Conservation (phyloP, 1,140 invertebrate species). For the Calosoma granatense region DNA sequence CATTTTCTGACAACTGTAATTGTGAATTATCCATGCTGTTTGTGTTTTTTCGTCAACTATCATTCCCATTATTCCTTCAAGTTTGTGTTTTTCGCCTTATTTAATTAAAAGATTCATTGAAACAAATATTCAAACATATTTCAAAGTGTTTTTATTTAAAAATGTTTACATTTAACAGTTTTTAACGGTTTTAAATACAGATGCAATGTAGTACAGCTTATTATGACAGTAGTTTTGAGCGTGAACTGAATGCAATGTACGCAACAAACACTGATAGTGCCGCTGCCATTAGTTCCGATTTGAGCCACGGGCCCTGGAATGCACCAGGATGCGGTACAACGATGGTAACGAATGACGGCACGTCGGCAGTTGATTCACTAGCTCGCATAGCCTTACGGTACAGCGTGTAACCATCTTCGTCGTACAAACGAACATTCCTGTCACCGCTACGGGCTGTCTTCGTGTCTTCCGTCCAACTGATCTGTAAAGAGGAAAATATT, state of each 20-base stretch:
- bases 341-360: constrained; percentile 66
- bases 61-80: too few relatives aligned
- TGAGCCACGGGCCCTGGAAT: constrained; percentile 84
- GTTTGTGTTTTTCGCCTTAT: too few relatives aligned
- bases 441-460: constrained; percentile 68
- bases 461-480: constrained; percentile 85
- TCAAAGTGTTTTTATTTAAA: too few relatives aligned
- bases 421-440: constrained; percentile 70
- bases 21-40: too few relatives aligned
- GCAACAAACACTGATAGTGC: constrained; percentile 66
- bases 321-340: constrained; percentile 72
- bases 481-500: constrained; percentile 51
- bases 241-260: constrained; percentile 77
- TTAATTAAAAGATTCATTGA: too few relatives aligned
- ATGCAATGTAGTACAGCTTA: too few relatives aligned
- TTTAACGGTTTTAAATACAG: not conserved
- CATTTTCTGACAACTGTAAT: too few relatives aligned
- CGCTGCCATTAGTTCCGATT: constrained; percentile 83
- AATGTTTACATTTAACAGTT: not conserved
- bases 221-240: constrained; percentile 64
- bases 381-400: constrained; percentile 65
- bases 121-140: too few relatives aligned
- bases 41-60: too few relatives aligned
- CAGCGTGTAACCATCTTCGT: constrained; percentile 82
- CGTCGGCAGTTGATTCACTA: constrained; percentile 51